Evolutionary conservation across 37 sponge, comb jelly and placozoan species (phyloP).

Genomic region (Haliclona indistincta): DNA sequence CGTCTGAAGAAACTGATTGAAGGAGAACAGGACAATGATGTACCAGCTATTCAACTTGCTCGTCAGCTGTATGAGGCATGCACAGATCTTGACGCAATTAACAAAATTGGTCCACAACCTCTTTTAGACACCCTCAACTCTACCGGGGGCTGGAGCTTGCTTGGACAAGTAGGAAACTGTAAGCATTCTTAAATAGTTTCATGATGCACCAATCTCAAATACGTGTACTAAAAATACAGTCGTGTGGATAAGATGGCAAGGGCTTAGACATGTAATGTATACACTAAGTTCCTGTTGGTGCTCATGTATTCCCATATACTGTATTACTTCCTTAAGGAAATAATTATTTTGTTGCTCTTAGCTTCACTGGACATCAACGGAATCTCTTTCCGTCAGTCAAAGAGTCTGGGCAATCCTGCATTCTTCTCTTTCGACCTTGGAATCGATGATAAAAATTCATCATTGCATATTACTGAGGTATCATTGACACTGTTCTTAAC

Average conservation of each 20-base stretch:
- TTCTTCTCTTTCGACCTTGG: slow-evolving; percentile 48
- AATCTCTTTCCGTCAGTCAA: slow-evolving; percentile 19
- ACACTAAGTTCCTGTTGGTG: no score
- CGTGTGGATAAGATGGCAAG: no score
- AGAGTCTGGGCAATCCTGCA: slow-evolving; percentile 38
- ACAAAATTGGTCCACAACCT: slow-evolving; percentile 21
- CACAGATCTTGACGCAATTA: slow-evolving; percentile 24
- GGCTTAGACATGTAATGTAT: no score
- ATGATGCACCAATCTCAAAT: no score
- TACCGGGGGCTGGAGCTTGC: slow-evolving; percentile 31
- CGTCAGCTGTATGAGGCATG: slow-evolving; percentile 34
- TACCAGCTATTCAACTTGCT: slow-evolving; percentile 39
- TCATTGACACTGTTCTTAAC: background rate
- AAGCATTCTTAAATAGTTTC: no score
- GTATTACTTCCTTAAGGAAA: no score
- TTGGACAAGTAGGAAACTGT: no score
- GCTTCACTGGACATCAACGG: slow-evolving; percentile 34
- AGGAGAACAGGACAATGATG: slow-evolving; percentile 7
- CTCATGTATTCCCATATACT: no score
- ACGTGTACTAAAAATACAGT: no score
- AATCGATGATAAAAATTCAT: slow-evolving; percentile 50
- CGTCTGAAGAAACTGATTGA: slow-evolving; percentile 38
- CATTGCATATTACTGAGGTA: slow-evolving; percentile 24
- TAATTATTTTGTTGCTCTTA: no score
- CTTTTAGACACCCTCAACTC: slow-evolving; percentile 15